Percentiles rank a stretch among this genome's conserved stretches.
Evolutionary conservation across 2,888 invertebrate species (phyloP).

Genomic region (Zhuqinia jingwanae): DNA sequence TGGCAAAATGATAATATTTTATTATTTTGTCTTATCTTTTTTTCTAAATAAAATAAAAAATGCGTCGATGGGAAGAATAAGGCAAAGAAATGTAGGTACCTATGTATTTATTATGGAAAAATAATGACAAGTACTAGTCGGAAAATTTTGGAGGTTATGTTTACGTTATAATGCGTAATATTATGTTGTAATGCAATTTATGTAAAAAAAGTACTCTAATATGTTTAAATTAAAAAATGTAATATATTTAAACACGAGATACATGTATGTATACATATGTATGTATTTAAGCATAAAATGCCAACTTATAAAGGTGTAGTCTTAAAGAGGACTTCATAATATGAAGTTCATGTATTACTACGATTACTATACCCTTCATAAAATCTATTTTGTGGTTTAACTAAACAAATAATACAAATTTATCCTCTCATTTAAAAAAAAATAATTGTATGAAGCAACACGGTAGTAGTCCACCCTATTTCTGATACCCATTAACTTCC

Average conservation of each 20-base stretch:
- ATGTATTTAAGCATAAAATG: constrained; percentile 15
- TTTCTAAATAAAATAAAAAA: neutral
- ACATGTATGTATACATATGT: too few species aligned
- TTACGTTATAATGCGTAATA: too few species aligned
- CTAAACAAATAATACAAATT: neutral
- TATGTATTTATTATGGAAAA: neutral
- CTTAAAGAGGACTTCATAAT: too few species aligned
- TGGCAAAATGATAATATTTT: too few species aligned
- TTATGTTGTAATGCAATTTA: constrained; percentile 32
- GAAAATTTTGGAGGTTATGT: constrained; percentile 62
- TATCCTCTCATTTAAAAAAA: neutral
- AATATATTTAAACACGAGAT: neutral
- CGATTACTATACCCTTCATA: neutral
- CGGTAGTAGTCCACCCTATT: neutral
- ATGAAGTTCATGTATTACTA: too few species aligned
- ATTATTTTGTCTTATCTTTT: too few species aligned
- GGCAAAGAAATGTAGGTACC: constrained; percentile 8
- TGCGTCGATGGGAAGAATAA: constrained; percentile 28
- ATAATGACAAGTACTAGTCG: constrained; percentile 36
- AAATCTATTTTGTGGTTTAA: neutral
- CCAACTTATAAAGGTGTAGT: neutral
- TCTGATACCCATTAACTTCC: neutral
- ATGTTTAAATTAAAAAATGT: neutral
- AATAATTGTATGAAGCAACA: neutral
- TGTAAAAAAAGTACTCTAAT: neutral